Base-by-base conservation (phyloP, 2,797 vertebrate genomes). In the Etheostoma nigrum region DNA sequence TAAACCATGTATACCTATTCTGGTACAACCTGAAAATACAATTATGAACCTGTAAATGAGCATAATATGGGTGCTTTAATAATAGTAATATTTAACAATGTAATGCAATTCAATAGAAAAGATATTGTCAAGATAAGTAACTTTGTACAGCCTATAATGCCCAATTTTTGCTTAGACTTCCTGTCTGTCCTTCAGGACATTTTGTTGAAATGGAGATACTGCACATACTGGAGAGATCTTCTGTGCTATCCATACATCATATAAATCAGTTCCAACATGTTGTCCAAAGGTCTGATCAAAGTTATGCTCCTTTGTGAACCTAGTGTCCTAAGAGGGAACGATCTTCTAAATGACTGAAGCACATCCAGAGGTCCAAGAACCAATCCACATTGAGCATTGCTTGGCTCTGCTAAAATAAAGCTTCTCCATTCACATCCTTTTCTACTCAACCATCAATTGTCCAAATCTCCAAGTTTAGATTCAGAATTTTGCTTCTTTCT, bases 401-500 rank as follows among this genome's bases (percentile, higher is more conserved):
- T 33, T 67, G 5, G 10, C 47, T 59, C 15, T n/a, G 47, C 45
- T 55, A 21, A 53, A 61, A 53, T 27, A 44, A 62, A 25, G 5
- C 16, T 14, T 27, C n/a, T 52, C 11, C 25, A 4, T 59, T 58
- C 25, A 45, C 23, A 57, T 18, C 19, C 27, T 36, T 60, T 52
- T 36, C 14, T 33, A 45, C 59, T 42, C 48, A 36, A 58, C 59
- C 23, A 45, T 48, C 6, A 44, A 25, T 44, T 67, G 21, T n/a
- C 36, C 33, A 36, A 25, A 48, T 25, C 21, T 69, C 21, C 15
- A 45, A 42, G 33, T 30, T 33, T 6, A 60, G 6, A 76, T 47
- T 59, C 13, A 60, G 61, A 74, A 65, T 66, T 42, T 0, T 64
- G 36, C 48, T 55, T 5, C 53, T 66, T 45, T 48, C 55, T 59